phyloP scores from a whole-genome alignment of 2,113 vertebrate genomes.

The Kobus ellipsiprymnus region DNA sequence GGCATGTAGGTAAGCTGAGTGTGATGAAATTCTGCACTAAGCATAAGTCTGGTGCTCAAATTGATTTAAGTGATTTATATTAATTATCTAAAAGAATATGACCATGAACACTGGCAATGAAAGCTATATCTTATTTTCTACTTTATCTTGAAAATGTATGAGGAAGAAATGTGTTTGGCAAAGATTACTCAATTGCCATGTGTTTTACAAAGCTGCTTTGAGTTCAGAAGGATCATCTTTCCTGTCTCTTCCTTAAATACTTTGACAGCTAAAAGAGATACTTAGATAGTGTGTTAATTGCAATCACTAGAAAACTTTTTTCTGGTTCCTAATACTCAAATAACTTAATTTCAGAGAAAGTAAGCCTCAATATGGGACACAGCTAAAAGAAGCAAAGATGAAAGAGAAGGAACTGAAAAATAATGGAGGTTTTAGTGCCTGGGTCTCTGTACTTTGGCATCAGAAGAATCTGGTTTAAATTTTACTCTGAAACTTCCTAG shows the following conservation, averaged over 20 bases:
- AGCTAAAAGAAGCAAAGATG: slow-evolving; percentile 32
- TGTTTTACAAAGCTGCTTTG: slow-evolving; percentile 10
- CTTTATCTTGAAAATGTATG: slow-evolving; percentile 48
- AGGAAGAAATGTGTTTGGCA: slow-evolving; percentile 53
- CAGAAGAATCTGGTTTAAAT: slow-evolving; percentile 25
- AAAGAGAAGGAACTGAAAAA: slow-evolving; percentile 18
- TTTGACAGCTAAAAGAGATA: slow-evolving; percentile 27
- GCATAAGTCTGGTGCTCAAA: background rate
- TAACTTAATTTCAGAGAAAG: slow-evolving; percentile 39
- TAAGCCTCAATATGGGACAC: background rate
- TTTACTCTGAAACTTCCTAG: background rate
- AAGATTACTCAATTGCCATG: background rate
- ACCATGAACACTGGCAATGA: background rate
- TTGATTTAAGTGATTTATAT: slow-evolving; percentile 16
- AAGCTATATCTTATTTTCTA: slow-evolving; percentile 9
- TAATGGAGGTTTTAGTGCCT: background rate
- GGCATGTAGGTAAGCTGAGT: background rate
- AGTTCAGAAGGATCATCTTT: background rate
- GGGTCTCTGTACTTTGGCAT: background rate
- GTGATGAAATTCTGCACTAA: slow-evolving; percentile 1
- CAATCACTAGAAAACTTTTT: slow-evolving; percentile 33
- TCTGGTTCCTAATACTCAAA: slow-evolving; percentile 27
- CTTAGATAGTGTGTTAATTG: background rate
- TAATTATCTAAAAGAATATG: slow-evolving; percentile 43
- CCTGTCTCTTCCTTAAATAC: background rate